Base-by-base conservation (phyloP, 2,888 invertebrate genomes). In the Tachina grossa region DNA sequence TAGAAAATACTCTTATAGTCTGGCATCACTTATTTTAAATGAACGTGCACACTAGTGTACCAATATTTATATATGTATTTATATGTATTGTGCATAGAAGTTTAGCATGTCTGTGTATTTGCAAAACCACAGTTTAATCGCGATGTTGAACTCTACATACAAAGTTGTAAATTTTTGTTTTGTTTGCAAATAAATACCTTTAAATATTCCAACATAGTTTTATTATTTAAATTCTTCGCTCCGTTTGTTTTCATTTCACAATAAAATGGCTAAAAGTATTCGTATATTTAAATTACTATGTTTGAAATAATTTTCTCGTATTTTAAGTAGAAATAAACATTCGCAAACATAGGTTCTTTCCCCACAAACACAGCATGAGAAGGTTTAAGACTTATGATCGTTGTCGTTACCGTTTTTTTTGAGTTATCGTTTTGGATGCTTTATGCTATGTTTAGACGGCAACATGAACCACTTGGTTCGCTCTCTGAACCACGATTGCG, bases 101-200 rank as follows among this genome's bases (percentile, higher is more conserved):
- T 6, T 31, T 31, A 31, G 31, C 6, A 31, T 5, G 31, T 5
- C 31, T 31, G 41, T 75, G 39, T 39, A 11, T 81, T 31, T 59
- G 39, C 57, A 14, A 77, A 68, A 68, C 81, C 81, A 45, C 59
- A 59, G 22, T 72, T 22, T 79, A 82, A 82, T 85, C 85, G 71
- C 49, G 53, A 69, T 79, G 83, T 80, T 83, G 47, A 85, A 79
- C 72, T 76, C 22, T 75, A 59, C 76, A 76, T 71, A 68, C 19
- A 83, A 85, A 79, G 85, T 76, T 68, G 66, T 78, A 85, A 83
- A 83, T 83, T 83, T 80, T 80, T 16, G 80, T 83, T 85, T 68
- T 61, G 68, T 83, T 68, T 61, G 72, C 78, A 85, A 83, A 83
- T 85, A 85, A 83, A 83, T 85, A 76, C 76, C 82, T 85, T 80